Base-by-base conservation (phyloP, 1,140 invertebrate genomes). In the Zaprionus ghesquierei region DNA sequence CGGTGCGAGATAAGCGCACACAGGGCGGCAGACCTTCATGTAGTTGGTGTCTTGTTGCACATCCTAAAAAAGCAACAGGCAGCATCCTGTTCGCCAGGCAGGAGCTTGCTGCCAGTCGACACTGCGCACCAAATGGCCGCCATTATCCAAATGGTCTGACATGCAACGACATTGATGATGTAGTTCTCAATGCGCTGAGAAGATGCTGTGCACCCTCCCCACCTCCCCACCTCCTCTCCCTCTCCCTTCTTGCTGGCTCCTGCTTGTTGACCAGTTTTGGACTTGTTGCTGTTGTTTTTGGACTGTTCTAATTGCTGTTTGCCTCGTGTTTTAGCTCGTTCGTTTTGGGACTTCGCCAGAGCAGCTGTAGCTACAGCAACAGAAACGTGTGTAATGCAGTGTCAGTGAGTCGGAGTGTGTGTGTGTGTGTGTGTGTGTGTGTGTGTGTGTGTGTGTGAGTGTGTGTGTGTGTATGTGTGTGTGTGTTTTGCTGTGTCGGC, bases 271-370 rank as follows among this genome's bases (percentile, higher is more conserved):
- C 62, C 56, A 49, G 64, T 62, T 73, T 69, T 73, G 64, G 58
- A 55, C 58, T 73, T 62, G 64, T 69, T 61, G 70, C 49, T 53
- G 41, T 50, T 49, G 65, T 69, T 69, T 74, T 85, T 85, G 81
- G 77, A 64, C 73, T 79, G 82, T 86, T 86, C 82, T 87, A 86
- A 86, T 87, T 86, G 82, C 85, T 87, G 82, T 78, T 82, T 76
- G 75, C 69, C 75, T 66, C 65, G 74, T 81, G 78, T 85, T 80
- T 75, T 79, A 79, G 65, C 71, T 84, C 71, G 75, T 81, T 63
- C 51, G 46, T 75, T 46, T 69, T 63, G 38, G 60, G 56, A 61
- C 65, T 74, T 63, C 38, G 23, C 41, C 41, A 41, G 35, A 6
- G 41, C 41, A 46, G 41, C 41, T 46, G 41, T 18, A 44, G 41